Percentiles rank a stretch among this genome's conserved stretches.
phyloP scores from a whole-genome alignment of 2,888 invertebrate genomes.

The Pseudococcus viburni region DNA sequence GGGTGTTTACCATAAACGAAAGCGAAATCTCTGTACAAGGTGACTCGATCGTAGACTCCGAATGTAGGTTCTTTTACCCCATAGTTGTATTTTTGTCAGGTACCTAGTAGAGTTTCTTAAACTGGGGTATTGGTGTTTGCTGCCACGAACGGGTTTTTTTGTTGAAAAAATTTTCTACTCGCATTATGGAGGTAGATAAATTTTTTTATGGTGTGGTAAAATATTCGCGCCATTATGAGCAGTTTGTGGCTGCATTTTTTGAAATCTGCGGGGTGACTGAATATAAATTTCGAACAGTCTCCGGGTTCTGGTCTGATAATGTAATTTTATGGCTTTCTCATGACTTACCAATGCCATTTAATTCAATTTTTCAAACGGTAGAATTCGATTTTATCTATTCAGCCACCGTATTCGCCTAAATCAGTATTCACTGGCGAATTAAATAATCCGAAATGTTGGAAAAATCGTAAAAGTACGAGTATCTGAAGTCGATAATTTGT shows the following conservation, averaged over 20 bases:
- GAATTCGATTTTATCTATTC: too few species aligned
- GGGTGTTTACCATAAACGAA: slow-evolving; percentile 49
- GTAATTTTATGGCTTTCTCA: too few species aligned
- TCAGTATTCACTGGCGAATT: too few species aligned
- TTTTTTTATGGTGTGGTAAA: not conserved
- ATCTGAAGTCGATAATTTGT: too few species aligned
- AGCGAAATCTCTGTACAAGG: slow-evolving; percentile 42
- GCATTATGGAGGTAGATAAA: not conserved
- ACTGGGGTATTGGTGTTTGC: not conserved
- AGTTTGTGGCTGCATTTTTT: not conserved
- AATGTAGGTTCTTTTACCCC: slow-evolving; percentile 10
- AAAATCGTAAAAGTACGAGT: too few species aligned
- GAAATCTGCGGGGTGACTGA: not conserved
- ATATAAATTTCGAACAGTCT: too few species aligned
- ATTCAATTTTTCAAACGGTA: too few species aligned
- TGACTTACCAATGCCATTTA: too few species aligned
- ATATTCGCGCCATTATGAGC: not conserved
- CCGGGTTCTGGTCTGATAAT: too few species aligned
- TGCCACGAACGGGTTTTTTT: not conserved
- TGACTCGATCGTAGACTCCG: not conserved
- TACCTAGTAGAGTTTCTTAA: not conserved
- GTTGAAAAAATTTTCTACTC: not conserved
- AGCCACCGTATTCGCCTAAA: too few species aligned
- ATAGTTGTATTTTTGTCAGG: not conserved
- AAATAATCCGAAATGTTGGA: too few species aligned